Evolutionary conservation across 2,113 vertebrate genomes (phyloP).

Genomic region (Lamprologus sp.): DNA sequence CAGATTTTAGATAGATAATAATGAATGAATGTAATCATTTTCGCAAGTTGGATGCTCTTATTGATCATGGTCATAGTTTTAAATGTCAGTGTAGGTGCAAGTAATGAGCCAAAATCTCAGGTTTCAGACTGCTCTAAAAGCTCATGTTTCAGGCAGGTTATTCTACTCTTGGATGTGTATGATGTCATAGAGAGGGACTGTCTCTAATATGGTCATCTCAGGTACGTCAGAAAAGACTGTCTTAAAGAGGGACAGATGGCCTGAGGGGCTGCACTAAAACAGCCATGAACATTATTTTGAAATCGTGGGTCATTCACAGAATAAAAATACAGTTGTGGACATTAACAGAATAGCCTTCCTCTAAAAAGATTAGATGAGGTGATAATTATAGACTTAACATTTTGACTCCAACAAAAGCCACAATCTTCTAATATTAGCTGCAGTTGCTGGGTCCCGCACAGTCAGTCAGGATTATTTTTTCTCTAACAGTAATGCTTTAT

Average conservation of each 20-base stretch:
- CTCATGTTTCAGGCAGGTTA: not conserved
- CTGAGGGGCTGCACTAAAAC: not conserved
- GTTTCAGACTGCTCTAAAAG: not conserved
- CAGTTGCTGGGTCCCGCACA: not conserved
- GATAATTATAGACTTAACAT: not conserved
- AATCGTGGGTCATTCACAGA: not conserved
- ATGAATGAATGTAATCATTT: not conserved
- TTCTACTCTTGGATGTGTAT: not conserved
- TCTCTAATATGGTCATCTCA: not conserved
- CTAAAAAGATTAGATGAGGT: not conserved
- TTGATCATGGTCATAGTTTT: not conserved
- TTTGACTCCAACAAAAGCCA: not conserved
- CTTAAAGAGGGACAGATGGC: not conserved
- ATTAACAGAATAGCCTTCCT: not conserved
- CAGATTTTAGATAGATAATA: not conserved
- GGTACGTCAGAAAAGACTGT: not conserved
- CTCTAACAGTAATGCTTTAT: not conserved
- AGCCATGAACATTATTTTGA: not conserved
- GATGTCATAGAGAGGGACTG: not conserved
- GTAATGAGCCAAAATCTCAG: not conserved
- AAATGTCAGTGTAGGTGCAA: not conserved
- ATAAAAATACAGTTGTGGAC: not conserved
- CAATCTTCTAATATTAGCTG: not conserved
- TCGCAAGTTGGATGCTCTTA: not conserved
- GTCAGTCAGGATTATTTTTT: not conserved